Evolutionary conservation across 2,797 vertebrate genomes (phyloP), one percentile per base, ranked within the genome.

Genomic region (Crossoptilon crossoptilon): DNA sequence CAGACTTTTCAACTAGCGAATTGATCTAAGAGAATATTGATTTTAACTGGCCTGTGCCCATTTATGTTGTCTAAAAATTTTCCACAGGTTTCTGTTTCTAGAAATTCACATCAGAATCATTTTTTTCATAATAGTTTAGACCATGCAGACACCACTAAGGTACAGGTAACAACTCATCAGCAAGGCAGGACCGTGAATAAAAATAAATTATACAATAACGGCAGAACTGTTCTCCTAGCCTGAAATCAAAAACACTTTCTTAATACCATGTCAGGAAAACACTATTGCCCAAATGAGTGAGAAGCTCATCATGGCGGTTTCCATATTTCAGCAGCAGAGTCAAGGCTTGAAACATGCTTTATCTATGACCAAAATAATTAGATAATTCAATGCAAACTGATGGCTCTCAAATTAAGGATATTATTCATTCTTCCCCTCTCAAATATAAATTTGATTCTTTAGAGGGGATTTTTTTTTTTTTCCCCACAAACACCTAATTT

Each of bases 361-460:
- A 80, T 11, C 37, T 68, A 44, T 5, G 10, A 35, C 31, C 66
- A 80, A 74, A 72, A 63, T 22, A 79, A 76, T 22, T 12, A 46
- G 51, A 82, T 16, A 81, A 66, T 63, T 82, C 43, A 39, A 64
- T 19, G 29, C 19, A 91, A 88, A 74, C 19, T 84, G 43, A 81
- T 58, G 48, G 70, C 48, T 91, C 58, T 80, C 27, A 77, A 83
- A 91, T 68, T 27, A 74, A 71, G 39, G 16, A 59, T 6, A 71
- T 22, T 2, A 31, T 62, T 53, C 4, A 6, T n/a, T n/a, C 41
- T 44, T 75, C 2, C 4, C 2, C 2, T 4, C 17, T 53, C 39
- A 74, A 33, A 39, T 77, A 59, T 19, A 76, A 82, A 69, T 7
- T 31, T 67, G 17, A 10, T 9, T 55, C 11, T 51, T 59, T 37